Percentiles rank a stretch among this genome's conserved stretches.
These are phyloP conservation scores for Pholis gunnellus DNA, from an alignment of 2,113 vertebrate species.

Conservation along the genomic window DNA sequence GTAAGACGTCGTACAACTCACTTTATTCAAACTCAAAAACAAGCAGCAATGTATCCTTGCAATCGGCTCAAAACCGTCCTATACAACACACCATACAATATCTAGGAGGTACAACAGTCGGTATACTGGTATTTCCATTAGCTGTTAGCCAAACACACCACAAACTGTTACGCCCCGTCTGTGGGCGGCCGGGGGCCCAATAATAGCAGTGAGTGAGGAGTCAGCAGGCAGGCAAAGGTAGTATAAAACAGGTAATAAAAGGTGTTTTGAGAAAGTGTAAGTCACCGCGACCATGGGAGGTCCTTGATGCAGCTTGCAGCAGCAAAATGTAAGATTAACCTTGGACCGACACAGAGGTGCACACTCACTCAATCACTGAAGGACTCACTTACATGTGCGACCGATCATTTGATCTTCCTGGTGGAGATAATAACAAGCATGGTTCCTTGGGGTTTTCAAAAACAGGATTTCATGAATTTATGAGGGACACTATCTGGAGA, in stretches of 20 bases:
- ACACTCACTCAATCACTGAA: neutral
- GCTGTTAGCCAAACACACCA: too few relatives aligned
- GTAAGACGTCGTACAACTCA: too few relatives aligned
- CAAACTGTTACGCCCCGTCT: too few relatives aligned
- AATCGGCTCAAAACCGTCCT: too few relatives aligned
- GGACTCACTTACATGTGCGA: neutral
- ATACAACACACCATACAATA: too few relatives aligned
- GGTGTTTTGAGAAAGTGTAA: neutral
- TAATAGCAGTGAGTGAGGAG: neutral
- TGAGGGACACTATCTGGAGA: neutral
- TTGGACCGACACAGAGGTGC: neutral
- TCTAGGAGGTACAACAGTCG: too few relatives aligned
- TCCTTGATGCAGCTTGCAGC: neutral
- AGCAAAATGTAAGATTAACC: neutral
- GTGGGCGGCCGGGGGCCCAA: neutral
- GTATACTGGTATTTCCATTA: too few relatives aligned
- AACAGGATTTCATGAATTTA: constrained; percentile 3
- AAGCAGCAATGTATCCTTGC: too few relatives aligned
- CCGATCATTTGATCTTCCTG: neutral
- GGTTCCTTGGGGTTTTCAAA: neutral
- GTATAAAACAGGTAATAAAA: neutral
- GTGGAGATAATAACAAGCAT: neutral
- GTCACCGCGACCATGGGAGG: neutral
- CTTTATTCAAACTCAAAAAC: too few relatives aligned
- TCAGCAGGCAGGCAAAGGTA: neutral